Evolutionary conservation across 35 echinoderm and acorn worm species (phyloP).

Genomic region (Heliocidaris erythrogramma): DNA sequence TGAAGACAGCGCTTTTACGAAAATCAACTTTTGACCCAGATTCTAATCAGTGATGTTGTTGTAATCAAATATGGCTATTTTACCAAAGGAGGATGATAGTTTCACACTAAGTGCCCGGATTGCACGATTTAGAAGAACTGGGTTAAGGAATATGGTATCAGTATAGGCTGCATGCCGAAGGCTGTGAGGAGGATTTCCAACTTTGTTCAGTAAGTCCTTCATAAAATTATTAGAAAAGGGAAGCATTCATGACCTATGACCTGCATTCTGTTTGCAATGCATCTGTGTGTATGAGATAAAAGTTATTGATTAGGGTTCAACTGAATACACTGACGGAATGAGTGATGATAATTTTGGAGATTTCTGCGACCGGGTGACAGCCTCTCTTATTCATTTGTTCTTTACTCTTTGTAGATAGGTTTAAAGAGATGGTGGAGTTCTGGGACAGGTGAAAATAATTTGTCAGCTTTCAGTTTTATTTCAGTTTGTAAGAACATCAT

Average conservation of each 20-base stretch:
- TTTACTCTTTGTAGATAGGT: too few relatives aligned
- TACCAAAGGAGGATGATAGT: not conserved
- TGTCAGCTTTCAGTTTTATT: too few relatives aligned
- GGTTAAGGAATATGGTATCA: not conserved
- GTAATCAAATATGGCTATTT: not conserved
- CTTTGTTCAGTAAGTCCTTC: not conserved
- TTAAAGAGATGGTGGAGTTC: too few relatives aligned
- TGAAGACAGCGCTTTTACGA: not conserved
- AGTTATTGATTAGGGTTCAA: too few relatives aligned
- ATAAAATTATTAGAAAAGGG: not conserved
- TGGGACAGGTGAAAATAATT: too few relatives aligned
- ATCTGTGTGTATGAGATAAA: too few relatives aligned
- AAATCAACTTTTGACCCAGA: constrained; percentile 2
- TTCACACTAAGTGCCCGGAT: not conserved
- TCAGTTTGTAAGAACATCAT: too few relatives aligned
- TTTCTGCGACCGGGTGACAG: too few relatives aligned
- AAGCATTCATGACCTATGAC: not conserved
- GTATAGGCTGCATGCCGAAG: not conserved
- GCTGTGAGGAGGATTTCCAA: not conserved
- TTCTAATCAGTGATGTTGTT: not conserved
- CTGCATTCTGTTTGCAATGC: not conserved
- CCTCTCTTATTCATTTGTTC: too few relatives aligned
- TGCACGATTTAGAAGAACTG: not conserved
- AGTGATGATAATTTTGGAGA: too few relatives aligned
- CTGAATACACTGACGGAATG: too few relatives aligned